phyloP scores from a whole-genome alignment of 2,888 invertebrate genomes.

The Cataglyphis altisquamis region DNA sequence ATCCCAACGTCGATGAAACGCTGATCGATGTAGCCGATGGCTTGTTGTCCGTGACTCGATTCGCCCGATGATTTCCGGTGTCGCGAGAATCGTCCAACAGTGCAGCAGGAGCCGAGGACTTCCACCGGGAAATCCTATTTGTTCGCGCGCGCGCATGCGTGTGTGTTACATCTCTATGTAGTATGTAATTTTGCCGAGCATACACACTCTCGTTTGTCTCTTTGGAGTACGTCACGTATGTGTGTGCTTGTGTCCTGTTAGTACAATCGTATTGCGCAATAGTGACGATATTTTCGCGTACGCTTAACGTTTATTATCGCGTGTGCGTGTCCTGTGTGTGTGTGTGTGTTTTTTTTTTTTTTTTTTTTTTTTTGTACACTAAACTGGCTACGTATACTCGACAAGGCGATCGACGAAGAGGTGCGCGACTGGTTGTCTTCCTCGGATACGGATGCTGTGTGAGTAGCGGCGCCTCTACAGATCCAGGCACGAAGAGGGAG shows the following conservation, averaged over 20 bases:
- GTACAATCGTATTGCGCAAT: conserved; percentile 34
- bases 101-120: conserved; percentile 26
- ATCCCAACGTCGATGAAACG: conserved; percentile 44
- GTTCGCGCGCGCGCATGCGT: conserved; percentile 1
- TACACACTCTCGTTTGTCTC: neutral
- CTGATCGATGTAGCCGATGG: conserved; percentile 33
- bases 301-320: conserved; percentile 39
- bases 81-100: conserved; percentile 24
- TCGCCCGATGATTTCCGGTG: conserved; percentile 13
- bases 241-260: neutral
- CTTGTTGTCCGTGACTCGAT: conserved; percentile 14
- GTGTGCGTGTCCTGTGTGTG: neutral
- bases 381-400: neutral
- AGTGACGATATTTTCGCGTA: conserved; percentile 45
- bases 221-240: neutral
- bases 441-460: conserved; percentile 46
- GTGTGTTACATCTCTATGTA: neutral
- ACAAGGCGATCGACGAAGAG: conserved; percentile 11
- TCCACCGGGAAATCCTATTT: conserved; percentile 27
- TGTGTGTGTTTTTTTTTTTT: neutral
- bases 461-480: conserved; percentile 38
- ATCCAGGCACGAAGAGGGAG: neutral
- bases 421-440: conserved; percentile 19
- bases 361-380: neutral
- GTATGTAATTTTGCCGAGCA: neutral